Evolutionary conservation across 2,113 vertebrate species (phyloP).

Genomic region (Otis tarda): DNA sequence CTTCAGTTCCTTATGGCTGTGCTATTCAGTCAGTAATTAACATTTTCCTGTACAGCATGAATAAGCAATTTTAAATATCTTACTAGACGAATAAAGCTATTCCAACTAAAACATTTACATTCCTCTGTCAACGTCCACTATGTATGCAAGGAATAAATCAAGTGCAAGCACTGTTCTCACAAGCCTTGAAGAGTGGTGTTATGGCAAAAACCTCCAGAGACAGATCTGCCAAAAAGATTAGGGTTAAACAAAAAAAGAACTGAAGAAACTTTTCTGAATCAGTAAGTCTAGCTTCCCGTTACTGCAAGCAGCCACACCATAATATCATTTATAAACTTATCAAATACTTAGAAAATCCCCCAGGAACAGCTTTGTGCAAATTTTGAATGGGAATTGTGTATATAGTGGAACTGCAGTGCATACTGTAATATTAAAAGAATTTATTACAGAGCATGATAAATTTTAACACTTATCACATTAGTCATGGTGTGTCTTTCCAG

Average conservation of each 20-base stretch:
- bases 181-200: background rate
- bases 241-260: background rate
- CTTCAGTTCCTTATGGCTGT: background rate
- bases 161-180: background rate
- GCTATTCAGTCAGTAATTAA: background rate
- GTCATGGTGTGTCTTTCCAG: background rate
- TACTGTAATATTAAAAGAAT: background rate
- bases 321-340: accelerated
- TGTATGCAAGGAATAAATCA: background rate
- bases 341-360: background rate
- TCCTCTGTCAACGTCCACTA: background rate
- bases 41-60: background rate
- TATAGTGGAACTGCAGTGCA: background rate
- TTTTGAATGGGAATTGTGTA: background rate
- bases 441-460: background rate
- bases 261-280: background rate
- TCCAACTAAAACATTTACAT: background rate
- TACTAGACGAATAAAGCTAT: background rate
- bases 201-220: background rate
- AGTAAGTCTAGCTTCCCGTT: background rate
- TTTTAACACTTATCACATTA: background rate
- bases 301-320: background rate
- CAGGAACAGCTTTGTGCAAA: background rate
- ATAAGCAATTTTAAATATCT: background rate
- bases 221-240: background rate